These are phyloP conservation scores for Eudyptes chrysolophus DNA, from an alignment of 2,113 vertebrate species.

Conservation along the genomic window DNA sequence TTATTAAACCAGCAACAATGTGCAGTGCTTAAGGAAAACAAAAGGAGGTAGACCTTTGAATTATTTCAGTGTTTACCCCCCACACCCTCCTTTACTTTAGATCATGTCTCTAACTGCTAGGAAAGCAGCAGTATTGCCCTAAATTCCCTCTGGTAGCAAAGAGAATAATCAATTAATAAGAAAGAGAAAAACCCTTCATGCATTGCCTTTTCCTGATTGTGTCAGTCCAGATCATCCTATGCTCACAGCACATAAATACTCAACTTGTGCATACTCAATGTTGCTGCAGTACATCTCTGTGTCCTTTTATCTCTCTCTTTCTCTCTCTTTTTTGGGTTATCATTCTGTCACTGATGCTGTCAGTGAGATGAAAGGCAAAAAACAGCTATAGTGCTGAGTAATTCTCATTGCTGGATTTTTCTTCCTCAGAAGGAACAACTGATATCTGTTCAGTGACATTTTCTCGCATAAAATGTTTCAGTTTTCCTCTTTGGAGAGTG, in stretches of 20 bases:
- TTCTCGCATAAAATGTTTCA: neutral
- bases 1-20: neutral
- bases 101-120: neutral
- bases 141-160: constrained; percentile 38
- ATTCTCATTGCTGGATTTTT: constrained; percentile 3
- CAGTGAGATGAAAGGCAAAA: constrained; percentile 53
- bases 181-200: constrained; percentile 21
- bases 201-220: constrained; percentile 41
- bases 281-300: neutral
- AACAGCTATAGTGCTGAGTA: neutral
- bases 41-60: neutral
- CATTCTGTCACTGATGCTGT: constrained; percentile 14
- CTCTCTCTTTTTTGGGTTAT: neutral
- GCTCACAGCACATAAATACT: neutral
- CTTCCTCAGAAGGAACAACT: neutral
- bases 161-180: constrained; percentile 45
- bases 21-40: neutral
- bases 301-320: constrained; percentile 4
- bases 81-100: neutral
- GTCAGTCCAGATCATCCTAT: neutral
- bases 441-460: neutral
- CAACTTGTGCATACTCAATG: neutral
- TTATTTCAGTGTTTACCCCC: neutral
- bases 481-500: neutral
- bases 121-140: constrained; percentile 16